phyloP scores from a whole-genome alignment of 2,113 vertebrate species.

The Psammodynastes pulverulentus region DNA sequence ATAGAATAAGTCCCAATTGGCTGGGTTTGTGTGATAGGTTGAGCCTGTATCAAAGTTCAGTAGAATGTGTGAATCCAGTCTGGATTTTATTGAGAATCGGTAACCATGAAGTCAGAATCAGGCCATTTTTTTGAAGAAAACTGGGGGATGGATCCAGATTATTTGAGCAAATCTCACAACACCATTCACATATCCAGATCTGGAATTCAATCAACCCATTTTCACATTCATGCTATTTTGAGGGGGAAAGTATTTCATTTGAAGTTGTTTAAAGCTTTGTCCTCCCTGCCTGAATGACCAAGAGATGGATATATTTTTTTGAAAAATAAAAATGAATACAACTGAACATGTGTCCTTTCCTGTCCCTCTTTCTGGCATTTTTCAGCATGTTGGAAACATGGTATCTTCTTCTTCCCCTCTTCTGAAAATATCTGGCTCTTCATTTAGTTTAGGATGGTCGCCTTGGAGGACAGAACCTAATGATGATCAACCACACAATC shows the following conservation, averaged over 20 bases:
- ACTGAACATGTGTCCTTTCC: not conserved
- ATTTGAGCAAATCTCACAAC: not conserved
- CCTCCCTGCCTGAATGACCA: not conserved
- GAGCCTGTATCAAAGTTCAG: not conserved
- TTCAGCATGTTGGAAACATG: not conserved
- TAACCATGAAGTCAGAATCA: not conserved
- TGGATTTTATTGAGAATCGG: not conserved
- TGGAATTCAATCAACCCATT: not conserved
- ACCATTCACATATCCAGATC: not conserved
- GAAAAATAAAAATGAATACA: not conserved
- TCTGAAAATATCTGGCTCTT: not conserved
- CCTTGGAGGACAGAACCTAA: not conserved
- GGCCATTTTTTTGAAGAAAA: not conserved
- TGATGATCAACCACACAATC: not conserved
- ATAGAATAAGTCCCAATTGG: not conserved
- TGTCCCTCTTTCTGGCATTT: not conserved
- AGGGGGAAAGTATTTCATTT: not conserved
- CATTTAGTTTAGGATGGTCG: not conserved
- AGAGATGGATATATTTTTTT: not conserved
- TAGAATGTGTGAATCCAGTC: not conserved
- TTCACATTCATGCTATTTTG: not conserved
- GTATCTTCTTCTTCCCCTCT: not conserved
- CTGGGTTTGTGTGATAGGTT: not conserved
- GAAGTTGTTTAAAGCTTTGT: not conserved
- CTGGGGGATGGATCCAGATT: not conserved